Percentiles rank a stretch among this genome's conserved stretches.
These are phyloP conservation scores for Atractosteus spatula DNA, from an alignment of 2,113 vertebrate species.

Conservation along the genomic window DNA sequence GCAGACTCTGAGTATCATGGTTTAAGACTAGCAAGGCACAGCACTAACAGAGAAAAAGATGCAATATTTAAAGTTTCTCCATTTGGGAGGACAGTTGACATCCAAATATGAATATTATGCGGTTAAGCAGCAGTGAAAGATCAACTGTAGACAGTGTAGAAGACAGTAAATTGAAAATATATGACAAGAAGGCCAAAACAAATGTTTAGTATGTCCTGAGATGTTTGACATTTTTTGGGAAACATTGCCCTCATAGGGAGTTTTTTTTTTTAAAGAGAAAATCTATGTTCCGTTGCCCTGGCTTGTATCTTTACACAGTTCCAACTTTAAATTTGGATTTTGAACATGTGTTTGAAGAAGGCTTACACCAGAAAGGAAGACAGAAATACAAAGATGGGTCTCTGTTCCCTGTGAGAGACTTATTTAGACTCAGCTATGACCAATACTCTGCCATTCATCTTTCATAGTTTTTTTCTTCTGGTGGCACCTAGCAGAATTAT, in stretches of 20 bases:
- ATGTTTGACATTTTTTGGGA: not conserved
- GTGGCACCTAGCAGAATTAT: too few relatives aligned
- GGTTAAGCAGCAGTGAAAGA: constrained; percentile 1
- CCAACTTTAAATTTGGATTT: too few relatives aligned
- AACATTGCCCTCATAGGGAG: not conserved
- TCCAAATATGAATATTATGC: not conserved
- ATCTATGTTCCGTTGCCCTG: not conserved
- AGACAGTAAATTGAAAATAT: constrained; percentile 4
- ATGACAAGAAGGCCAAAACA: not conserved
- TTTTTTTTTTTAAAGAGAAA: not conserved
- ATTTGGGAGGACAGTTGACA: not conserved
- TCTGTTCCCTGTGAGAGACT: too few relatives aligned
- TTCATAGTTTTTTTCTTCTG: too few relatives aligned
- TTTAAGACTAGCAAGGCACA: constrained; percentile 6
- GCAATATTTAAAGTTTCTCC: constrained; percentile 10
- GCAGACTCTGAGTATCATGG: not conserved
- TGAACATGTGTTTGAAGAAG: too few relatives aligned
- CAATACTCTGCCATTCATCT: too few relatives aligned
- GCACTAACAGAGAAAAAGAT: not conserved
- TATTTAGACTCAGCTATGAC: too few relatives aligned
- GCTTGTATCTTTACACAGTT: not conserved
- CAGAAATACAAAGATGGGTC: too few relatives aligned
- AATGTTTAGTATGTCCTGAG: not conserved
- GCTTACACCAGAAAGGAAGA: too few relatives aligned
- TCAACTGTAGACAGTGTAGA: not conserved